Percentiles rank a stretch among this genome's conserved stretches.
Evolutionary conservation across 2,888 invertebrate genomes (phyloP).

Genomic region (Epsilonema sp.): DNA sequence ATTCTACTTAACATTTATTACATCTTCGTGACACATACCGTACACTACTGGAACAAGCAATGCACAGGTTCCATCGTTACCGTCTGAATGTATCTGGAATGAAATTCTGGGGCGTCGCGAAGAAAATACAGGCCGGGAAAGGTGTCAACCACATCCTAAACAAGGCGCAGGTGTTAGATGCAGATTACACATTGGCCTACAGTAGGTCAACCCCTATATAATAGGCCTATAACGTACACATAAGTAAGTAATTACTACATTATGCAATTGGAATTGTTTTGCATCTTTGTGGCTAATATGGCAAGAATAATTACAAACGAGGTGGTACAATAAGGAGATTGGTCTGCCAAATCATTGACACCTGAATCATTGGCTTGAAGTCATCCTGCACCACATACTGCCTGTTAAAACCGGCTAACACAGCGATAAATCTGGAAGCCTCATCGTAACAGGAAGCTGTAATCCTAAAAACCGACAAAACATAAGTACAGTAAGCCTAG

Average conservation of each 20-base stretch:
- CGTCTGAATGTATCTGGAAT: slow-evolving; percentile 93
- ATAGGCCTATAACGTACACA: no score
- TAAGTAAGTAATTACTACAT: no score
- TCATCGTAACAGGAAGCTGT: no score
- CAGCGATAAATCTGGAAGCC: slow-evolving; percentile 40
- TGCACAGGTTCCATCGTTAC: slow-evolving; percentile 35
- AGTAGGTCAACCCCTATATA: no score
- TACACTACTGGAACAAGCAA: not conserved
- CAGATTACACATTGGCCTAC: no score
- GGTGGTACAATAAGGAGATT: no score
- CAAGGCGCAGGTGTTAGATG: no score
- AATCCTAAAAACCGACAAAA: no score
- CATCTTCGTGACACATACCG: not conserved
- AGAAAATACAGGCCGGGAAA: slow-evolving; percentile 92
- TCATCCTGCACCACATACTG: slow-evolving; percentile 52
- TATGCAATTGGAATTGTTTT: slow-evolving; percentile 34
- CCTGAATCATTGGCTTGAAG: slow-evolving; percentile 48
- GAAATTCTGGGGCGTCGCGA: slow-evolving; percentile 92
- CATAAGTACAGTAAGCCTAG: no score
- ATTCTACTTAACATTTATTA: slow-evolving; percentile 1
- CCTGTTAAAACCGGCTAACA: slow-evolving; percentile 43
- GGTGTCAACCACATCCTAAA: slow-evolving; percentile 93
- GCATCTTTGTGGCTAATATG: not conserved
- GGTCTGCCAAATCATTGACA: no score
- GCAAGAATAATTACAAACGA: not conserved